Conservation (phyloP, 2,797 vertebrate species). For the Anabacerthia variegaticeps region DNA sequence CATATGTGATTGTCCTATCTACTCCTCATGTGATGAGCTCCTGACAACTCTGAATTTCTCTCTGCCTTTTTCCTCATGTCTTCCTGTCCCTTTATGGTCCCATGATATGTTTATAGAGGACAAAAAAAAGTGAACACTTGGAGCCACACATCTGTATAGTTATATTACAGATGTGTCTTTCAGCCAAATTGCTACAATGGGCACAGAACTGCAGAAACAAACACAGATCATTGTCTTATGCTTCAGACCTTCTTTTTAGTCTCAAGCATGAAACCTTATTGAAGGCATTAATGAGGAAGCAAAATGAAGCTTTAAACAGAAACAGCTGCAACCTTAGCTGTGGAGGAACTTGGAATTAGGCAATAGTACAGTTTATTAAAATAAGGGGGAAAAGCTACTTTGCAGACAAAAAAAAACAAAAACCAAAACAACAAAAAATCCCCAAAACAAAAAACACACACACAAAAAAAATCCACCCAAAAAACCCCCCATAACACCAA, state of each 20-base stretch:
- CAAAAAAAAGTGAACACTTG: not conserved
- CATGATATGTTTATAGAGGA: not conserved
- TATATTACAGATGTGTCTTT: not conserved
- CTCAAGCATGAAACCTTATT: not conserved
- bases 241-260: slow-evolving; percentile 9
- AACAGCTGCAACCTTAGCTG: slow-evolving; percentile 36
- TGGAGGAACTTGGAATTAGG: not conserved
- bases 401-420: not conserved
- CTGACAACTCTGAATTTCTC: not conserved
- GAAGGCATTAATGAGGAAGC: slow-evolving; percentile 23
- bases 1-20: not conserved
- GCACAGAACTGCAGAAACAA: not conserved
- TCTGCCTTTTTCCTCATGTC: not conserved
- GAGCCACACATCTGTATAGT: accelerated
- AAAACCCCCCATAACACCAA: not conserved
- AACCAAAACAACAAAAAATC: not conserved
- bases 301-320: slow-evolving; percentile 35
- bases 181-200: not conserved
- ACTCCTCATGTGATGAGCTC: not conserved
- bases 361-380: slow-evolving; percentile 6
- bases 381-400: not conserved
- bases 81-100: not conserved
- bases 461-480: too few relatives aligned
- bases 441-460: not conserved
- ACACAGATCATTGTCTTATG: not conserved